Conservation (phyloP, 2,797 vertebrate genomes). For the Lagorchestes hirsutus region DNA sequence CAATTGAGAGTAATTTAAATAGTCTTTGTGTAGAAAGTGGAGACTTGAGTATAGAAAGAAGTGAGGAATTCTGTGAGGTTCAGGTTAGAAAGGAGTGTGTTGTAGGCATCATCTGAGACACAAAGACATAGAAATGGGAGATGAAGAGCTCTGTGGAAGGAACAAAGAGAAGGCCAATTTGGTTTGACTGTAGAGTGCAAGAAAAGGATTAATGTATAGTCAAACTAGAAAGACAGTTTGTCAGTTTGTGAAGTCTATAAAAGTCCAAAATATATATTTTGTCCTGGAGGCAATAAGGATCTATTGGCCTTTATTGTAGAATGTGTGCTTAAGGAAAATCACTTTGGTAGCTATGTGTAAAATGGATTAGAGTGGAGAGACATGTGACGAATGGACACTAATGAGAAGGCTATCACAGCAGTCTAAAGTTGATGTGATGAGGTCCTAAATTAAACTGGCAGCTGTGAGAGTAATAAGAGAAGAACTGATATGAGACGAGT, state of each 20-base stretch:
- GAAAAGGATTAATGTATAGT: not conserved
- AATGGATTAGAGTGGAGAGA: not conserved
- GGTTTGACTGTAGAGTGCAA: not conserved
- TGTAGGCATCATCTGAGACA: not conserved
- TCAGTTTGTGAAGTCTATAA: not conserved
- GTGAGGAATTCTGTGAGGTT: not conserved
- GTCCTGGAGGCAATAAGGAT: not conserved
- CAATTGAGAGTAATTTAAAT: not conserved
- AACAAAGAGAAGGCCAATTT: not conserved
- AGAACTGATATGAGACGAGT: not conserved
- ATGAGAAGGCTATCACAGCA: not conserved
- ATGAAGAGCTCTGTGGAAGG: not conserved
- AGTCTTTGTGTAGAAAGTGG: not conserved
- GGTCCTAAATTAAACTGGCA: not conserved
- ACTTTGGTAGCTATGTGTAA: not conserved
- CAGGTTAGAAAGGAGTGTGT: not conserved
- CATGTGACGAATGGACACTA: not conserved
- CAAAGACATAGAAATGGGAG: not conserved
- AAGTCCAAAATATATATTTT: not conserved
- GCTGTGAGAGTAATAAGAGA: not conserved
- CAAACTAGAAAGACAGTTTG: not conserved
- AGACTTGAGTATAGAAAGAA: not conserved
- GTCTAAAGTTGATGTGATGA: not conserved
- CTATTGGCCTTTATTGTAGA: not conserved
- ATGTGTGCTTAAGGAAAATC: not conserved